Conservation (phyloP, 2,797 vertebrate species). For the Hemibagrus guttatus region DNA sequence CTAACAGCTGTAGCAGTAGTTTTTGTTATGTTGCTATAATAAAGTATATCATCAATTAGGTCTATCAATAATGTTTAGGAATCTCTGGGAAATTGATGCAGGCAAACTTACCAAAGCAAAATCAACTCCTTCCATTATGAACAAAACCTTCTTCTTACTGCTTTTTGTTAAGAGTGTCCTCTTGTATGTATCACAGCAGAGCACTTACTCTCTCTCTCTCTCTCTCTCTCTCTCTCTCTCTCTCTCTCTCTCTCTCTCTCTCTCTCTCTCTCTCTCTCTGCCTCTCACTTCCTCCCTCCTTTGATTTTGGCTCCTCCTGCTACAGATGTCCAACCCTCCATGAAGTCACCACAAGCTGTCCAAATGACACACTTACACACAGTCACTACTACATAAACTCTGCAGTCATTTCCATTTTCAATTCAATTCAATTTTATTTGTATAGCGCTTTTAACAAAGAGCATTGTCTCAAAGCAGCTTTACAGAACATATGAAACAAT, state of each 20-base stretch:
- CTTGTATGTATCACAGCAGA: conserved; percentile 4
- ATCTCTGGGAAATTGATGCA: not conserved
- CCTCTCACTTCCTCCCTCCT: not conserved
- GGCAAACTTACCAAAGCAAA: not conserved
- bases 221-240: not conserved
- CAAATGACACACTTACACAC: not conserved
- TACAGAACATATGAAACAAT: too few relatives aligned
- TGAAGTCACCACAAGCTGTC: not conserved
- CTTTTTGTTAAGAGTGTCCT: not conserved
- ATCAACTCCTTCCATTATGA: conserved; percentile 37
- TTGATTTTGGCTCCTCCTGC: not conserved
- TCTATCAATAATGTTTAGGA: not conserved
- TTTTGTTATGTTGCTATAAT: not conserved
- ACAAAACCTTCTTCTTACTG: not conserved
- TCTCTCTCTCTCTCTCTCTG: not conserved
- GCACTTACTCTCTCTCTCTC: too few relatives aligned
- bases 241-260: not conserved
- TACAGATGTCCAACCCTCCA: not conserved
- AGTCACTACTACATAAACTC: not conserved
- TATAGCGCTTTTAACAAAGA: too few relatives aligned
- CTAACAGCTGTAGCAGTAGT: not conserved
- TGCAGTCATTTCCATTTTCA: not conserved
- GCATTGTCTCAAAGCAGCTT: too few relatives aligned
- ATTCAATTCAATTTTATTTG: too few relatives aligned
- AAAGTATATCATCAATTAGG: not conserved